Evolutionary conservation across 1,140 invertebrate species (phyloP), one percentile per base, ranked within the genome.

Genomic region (Oryctes rhinoceros): DNA sequence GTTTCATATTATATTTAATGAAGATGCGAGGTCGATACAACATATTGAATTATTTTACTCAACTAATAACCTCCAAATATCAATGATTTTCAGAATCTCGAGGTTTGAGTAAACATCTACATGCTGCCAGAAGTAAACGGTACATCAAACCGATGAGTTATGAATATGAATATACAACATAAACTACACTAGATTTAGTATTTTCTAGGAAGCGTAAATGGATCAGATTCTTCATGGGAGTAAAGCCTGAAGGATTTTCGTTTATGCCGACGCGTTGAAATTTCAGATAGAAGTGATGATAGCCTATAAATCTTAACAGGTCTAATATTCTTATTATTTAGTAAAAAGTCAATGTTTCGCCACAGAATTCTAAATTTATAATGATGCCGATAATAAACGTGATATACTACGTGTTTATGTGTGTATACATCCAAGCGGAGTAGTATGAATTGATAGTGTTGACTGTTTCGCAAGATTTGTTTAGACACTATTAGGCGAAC

Each of bases 91-190:
- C 39, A 44, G 39, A 44, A 44, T 44, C 9, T 44, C 9, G 39
- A 7, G 3, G 39, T 10, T 44, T 44, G 39, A 44, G 9, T 44
- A 44, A 44, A 44, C 39, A 44, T 10, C 39, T 5, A 44, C 39
- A 3, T 5, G 39, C 39, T 44, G 39, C 39, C 39, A 44, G 9
- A 10, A 44, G 39, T 44, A 44, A 7, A 10, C 39, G 39, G 7
- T 20, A 7, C 0, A 67, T 3, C 7, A 67, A 67, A 18, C 6
- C 20, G 39, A 35, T 78, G 18, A 44, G 39, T 44, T 44, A 44
- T 44, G 39, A 44, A 44, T 44, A 10, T 1, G 18, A 78, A n/a
- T 65, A 35, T 79, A 24, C n/a, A 65, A 65, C 24, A 65, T 65
- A 65, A 44, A 44, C 39, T 7, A 44, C 39, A 44, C 39, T 44